Conservation (phyloP, 2,888 invertebrate species). For the Matsumyia berberina region DNA sequence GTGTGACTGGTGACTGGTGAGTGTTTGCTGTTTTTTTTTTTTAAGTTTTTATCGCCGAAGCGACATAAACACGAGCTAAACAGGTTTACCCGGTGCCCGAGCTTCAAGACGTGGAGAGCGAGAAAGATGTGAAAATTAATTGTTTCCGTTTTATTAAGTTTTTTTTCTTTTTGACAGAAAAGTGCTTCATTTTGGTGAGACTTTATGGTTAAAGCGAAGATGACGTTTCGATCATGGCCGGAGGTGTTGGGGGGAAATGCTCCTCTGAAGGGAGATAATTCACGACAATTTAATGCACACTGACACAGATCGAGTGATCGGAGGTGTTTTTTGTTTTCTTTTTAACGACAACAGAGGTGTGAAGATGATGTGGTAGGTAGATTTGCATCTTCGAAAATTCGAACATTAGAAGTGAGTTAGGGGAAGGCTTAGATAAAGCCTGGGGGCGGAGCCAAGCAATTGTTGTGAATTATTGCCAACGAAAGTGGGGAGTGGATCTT, state of each 20-base stretch:
- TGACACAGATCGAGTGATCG: slow-evolving; percentile 9
- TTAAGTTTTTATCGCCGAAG: slow-evolving; percentile 34
- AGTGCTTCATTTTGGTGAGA: slow-evolving; percentile 8
- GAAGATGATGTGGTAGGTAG: slow-evolving; percentile 7
- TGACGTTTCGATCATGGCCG: slow-evolving; percentile 14
- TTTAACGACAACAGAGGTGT: not conserved
- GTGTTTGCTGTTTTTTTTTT: slow-evolving; percentile 35
- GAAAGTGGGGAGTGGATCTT: not conserved
- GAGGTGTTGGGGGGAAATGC: slow-evolving; percentile 11
- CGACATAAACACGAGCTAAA: slow-evolving; percentile 68
- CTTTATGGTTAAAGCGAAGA: slow-evolving; percentile 16
- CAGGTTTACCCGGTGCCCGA: slow-evolving; percentile 36
- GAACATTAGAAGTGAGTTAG: slow-evolving; percentile 6
- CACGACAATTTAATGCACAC: slow-evolving; percentile 11
- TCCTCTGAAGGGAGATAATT: slow-evolving; percentile 3
- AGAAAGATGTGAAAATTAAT: slow-evolving; percentile 67
- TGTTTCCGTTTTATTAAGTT: slow-evolving; percentile 60
- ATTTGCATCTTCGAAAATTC: slow-evolving; percentile 36
- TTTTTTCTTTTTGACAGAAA: slow-evolving; percentile 11
- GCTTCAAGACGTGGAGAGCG: slow-evolving; percentile 38
- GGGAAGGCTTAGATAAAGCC: slow-evolving; percentile 4
- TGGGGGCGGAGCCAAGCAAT: slow-evolving; percentile 9
- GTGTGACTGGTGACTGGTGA: slow-evolving; percentile 38
- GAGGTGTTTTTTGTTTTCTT: slow-evolving; percentile 1
- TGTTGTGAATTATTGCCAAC: not conserved